These are phyloP conservation scores for Nerophis lumbriciformis DNA, from an alignment of 2,113 vertebrate species.

Conservation along the genomic window DNA sequence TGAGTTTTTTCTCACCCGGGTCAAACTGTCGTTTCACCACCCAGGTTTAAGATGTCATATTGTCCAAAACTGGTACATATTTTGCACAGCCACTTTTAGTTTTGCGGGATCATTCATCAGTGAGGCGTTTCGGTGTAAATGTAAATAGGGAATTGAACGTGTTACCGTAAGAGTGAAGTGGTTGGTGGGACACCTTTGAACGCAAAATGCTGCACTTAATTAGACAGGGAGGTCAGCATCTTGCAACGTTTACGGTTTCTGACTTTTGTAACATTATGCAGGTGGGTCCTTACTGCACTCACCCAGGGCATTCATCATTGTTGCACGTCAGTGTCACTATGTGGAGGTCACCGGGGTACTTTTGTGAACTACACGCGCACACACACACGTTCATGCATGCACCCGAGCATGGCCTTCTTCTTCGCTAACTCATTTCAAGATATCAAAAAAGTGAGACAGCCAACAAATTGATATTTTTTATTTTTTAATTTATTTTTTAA, in stretches of 20 bases:
- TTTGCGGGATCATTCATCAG: background rate
- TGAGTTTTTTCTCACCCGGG: constrained; percentile 37
- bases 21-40: constrained; percentile 37
- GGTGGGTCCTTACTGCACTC: constrained; percentile 52
- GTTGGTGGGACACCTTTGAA: constrained; percentile 58
- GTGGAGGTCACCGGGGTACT: constrained; percentile 50
- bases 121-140: background rate
- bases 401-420: background rate
- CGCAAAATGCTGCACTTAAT: constrained; percentile 61
- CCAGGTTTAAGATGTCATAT: constrained; percentile 1
- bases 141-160: constrained; percentile 37
- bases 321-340: constrained; percentile 52
- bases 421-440: constrained; percentile 20
- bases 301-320: constrained; percentile 58
- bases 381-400: background rate
- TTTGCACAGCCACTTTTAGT: background rate
- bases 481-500: no score
- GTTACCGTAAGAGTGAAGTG: constrained; percentile 52
- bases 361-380: constrained; percentile 26
- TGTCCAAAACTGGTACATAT: background rate
- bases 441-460: constrained; percentile 4
- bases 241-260: constrained; percentile 63
- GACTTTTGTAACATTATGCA: constrained; percentile 59
- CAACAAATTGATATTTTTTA: background rate
- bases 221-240: constrained; percentile 64